These are phyloP conservation scores for Synodontis membranacea DNA, from an alignment of 2,113 vertebrate genomes.

Conservation along the genomic window DNA sequence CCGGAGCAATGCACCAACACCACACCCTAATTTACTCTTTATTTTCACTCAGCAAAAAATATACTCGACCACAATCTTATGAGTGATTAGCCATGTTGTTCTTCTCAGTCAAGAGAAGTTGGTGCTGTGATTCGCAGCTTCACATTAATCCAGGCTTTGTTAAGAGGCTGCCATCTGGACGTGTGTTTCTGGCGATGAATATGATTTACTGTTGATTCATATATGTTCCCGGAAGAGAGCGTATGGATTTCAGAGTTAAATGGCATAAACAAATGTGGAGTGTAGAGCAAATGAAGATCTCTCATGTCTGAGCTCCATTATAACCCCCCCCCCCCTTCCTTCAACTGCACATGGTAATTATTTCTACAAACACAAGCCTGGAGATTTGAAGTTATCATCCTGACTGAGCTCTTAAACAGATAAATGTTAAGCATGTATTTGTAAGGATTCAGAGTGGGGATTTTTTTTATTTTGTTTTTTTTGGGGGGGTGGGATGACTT, in stretches of 20 bases:
- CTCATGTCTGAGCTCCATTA: constrained; percentile 96
- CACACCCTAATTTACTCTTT: constrained; percentile 43
- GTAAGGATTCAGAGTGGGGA: constrained; percentile 59
- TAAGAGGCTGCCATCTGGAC: constrained; percentile 99
- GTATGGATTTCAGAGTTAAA: constrained; percentile 98
- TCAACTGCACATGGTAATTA: constrained; percentile 91
- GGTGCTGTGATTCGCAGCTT: constrained; percentile 93
- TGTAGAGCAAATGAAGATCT: constrained; percentile 93
- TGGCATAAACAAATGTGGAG: constrained; percentile 96
- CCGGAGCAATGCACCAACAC: constrained; percentile 21
- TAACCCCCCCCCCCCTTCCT: constrained; percentile 85
- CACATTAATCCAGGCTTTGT: constrained; percentile 98
- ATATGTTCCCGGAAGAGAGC: constrained; percentile 95
- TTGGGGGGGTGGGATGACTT: too few relatives aligned
- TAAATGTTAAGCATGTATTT: constrained; percentile 72
- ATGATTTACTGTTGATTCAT: constrained; percentile 96
- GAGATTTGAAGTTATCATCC: constrained; percentile 94
- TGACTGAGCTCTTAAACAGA: constrained; percentile 91
- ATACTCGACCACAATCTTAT: constrained; percentile 81
- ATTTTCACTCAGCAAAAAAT: constrained; percentile 59
- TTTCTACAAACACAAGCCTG: constrained; percentile 89
- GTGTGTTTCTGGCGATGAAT: constrained; percentile 98
- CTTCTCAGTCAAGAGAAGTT: constrained; percentile 97
- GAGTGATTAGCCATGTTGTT: constrained; percentile 99
- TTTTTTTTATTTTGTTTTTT: constrained; percentile 65